Percentiles rank a stretch among this genome's conserved stretches.
Conservation (phyloP, 2,888 invertebrate species). For the Cerceris rybyensis region DNA sequence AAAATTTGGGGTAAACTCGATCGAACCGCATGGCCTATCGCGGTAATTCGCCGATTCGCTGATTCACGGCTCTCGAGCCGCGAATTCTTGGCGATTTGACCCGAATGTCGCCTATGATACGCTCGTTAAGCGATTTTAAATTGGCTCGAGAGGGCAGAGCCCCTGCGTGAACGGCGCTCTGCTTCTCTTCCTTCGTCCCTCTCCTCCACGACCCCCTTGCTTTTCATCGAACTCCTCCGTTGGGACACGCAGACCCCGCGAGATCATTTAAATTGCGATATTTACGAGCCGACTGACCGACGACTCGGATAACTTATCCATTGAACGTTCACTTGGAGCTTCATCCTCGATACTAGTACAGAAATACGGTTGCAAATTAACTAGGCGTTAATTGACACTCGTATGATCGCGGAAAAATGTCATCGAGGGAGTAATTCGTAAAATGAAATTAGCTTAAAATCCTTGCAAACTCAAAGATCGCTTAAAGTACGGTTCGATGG, state of each 20-base stretch:
- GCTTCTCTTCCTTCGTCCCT: constrained; percentile 24
- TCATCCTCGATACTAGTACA: no score
- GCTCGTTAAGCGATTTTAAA: constrained; percentile 70
- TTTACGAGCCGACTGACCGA: constrained; percentile 61
- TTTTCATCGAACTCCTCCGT: constrained; percentile 1
- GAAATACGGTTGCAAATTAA: no score
- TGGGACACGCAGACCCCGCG: constrained; percentile 43
- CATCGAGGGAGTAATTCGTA: no score
- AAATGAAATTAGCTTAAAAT: no score
- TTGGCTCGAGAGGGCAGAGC: constrained; percentile 52
- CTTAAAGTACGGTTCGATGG: no score
- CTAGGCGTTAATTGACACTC: no score
- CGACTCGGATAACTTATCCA: no score
- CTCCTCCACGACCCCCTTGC: constrained; percentile 29
- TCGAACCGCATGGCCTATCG: background rate
- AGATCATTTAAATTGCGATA: constrained; percentile 67
- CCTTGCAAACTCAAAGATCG: no score
- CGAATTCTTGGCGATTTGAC: constrained; percentile 41
- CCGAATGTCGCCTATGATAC: constrained; percentile 37
- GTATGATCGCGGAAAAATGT: no score
- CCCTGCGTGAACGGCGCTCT: constrained; percentile 22
- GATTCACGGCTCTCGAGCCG: constrained; percentile 42
- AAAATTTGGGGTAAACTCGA: background rate
- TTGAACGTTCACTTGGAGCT: no score
- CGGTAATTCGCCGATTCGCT: constrained; percentile 3